phyloP scores from a whole-genome alignment of 2,888 invertebrate genomes.

The Polylopha cassiicola region DNA sequence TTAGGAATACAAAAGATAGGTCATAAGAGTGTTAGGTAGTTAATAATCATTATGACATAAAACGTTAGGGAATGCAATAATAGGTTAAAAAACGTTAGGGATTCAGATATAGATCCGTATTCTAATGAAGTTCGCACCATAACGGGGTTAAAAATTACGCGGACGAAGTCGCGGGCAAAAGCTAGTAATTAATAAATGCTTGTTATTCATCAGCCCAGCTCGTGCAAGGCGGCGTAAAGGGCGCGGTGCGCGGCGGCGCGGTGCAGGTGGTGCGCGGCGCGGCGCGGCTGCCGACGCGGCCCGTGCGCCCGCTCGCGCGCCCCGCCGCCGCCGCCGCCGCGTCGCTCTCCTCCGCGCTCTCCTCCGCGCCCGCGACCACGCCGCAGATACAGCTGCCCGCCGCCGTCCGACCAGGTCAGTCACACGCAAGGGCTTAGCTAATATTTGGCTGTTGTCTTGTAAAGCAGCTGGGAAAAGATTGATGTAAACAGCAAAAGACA shows the following conservation, averaged over 20 bases:
- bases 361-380: neutral
- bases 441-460: too few species aligned
- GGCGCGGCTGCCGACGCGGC: constrained; percentile 32
- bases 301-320: constrained; percentile 26
- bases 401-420: constrained; percentile 1
- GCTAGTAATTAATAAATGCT: constrained; percentile 13
- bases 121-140: neutral
- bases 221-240: constrained; percentile 81
- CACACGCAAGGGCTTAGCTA: too few species aligned
- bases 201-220: constrained; percentile 77
- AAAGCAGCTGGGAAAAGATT: too few species aligned
- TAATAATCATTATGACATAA: too few species aligned
- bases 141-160: too few species aligned
- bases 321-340: constrained; percentile 27
- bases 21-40: too few species aligned
- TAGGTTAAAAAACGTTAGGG: too few species aligned
- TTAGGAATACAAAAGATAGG: too few species aligned
- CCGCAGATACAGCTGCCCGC: neutral
- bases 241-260: constrained; percentile 51
- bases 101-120: too few species aligned
- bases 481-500: too few species aligned
- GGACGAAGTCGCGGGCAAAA: too few species aligned
- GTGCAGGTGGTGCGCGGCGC: constrained; percentile 57
- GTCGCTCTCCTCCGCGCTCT: constrained; percentile 17
- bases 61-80: too few species aligned